Evolutionary conservation across 2,797 vertebrate species (phyloP), one percentile per base, ranked within the genome.

Genomic region (Bovichtus diacanthus): DNA sequence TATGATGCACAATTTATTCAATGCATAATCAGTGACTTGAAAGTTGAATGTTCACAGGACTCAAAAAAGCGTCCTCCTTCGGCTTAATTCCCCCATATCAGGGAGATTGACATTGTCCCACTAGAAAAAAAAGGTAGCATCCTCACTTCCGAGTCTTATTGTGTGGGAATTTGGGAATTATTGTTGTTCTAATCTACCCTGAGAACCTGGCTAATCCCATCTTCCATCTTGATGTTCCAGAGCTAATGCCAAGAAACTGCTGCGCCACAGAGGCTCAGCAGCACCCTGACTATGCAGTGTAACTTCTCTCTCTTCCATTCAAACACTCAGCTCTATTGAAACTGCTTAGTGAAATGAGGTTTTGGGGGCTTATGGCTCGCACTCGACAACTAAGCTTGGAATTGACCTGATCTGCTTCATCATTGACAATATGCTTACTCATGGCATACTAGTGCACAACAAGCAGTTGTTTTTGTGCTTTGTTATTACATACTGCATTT

Each of bases 141-240:
- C 66, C 54, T 74, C 49, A 16, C 43, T 76, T 80, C 60, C 2
- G 15, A 62, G 50, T 70, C 61, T 82, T 50, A 83, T 84, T 86
- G 78, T 81, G 36, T 80, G 50, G 76, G 84, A 87, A 74, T 89
- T 86, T 76, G 69, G 76, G 84, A 80, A 82, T 90, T 76, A 87
- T 77, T 87, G 78, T 81, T 70, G 47, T 69, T 83, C 76, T 89
- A 88, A 92, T 89, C 86, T 81, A 86, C 83, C 83, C 85, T 85
- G 84, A 87, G 80, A 92, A 75, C 41, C 68, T 43, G 0, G 23
- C 38, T 86, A 92, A 92, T 91, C 86, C 86, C 72, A 60, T 84
- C 68, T 83, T 83, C 85, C 84, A 86, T 85, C 82, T 88, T 69
- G 74, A 86, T 87, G 82, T 85, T 82, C 70, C 68, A 58, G 76